Conservation (phyloP, 2,113 vertebrate genomes). For the Hemiprocne comata region DNA sequence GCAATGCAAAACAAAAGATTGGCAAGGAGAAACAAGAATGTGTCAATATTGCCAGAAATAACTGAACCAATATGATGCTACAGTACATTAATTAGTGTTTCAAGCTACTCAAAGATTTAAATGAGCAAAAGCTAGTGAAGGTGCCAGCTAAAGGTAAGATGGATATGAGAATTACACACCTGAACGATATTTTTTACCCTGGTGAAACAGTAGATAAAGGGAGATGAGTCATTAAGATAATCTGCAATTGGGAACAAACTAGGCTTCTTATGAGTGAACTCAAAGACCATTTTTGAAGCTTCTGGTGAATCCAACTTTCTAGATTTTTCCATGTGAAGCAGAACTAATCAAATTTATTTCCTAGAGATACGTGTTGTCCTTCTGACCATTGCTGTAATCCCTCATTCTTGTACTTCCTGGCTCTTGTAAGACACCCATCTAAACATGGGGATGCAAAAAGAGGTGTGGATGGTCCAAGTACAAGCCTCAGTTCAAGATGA, state of each 20-base stretch:
- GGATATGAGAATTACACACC: neutral
- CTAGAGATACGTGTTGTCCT: neutral
- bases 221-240: neutral
- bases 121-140: neutral
- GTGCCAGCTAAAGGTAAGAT: neutral
- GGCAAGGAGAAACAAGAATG: neutral
- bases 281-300: neutral
- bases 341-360: neutral
- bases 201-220: neutral
- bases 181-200: neutral
- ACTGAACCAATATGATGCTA: neutral
- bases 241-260: neutral
- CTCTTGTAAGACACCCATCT: neutral
- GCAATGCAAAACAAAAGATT: neutral
- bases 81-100: neutral
- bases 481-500: neutral
- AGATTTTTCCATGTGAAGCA: neutral
- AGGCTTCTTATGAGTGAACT: neutral
- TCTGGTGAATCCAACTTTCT: neutral
- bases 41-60: neutral
- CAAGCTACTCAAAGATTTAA: neutral
- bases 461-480: neutral
- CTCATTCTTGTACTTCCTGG: neutral
- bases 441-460: neutral
- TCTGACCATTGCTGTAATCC: neutral